Conservation (phyloP, 2,113 vertebrate genomes). For the Bos indicus region DNA sequence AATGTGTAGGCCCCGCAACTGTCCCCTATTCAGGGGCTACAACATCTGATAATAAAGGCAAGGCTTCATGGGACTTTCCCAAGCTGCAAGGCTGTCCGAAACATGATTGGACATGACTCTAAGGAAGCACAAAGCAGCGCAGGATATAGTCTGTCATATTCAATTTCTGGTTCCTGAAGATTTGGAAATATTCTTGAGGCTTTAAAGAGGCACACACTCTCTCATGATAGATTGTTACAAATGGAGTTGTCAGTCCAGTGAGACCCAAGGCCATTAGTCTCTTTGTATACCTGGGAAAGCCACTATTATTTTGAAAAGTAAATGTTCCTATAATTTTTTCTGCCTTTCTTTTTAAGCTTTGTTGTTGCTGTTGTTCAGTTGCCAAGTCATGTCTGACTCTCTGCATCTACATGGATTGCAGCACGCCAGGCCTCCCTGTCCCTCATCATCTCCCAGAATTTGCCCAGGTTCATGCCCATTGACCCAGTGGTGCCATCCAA, state of each 20-base stretch:
- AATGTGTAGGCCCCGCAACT: neutral
- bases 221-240: neutral
- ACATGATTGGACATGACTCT: neutral
- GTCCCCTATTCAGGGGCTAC: too few relatives aligned
- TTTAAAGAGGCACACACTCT: neutral
- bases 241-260: neutral
- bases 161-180: neutral
- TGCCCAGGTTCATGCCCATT: neutral
- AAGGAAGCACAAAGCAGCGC: neutral
- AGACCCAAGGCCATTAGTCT: neutral
- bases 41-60: neutral
- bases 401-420: neutral
- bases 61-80: neutral
- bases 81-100: neutral
- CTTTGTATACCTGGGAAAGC: neutral
- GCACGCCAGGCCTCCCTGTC: neutral
- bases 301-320: constrained; percentile 16
- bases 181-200: neutral
- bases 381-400: neutral
- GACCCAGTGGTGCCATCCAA: neutral
- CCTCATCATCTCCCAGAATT: neutral
- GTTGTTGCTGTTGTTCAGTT: neutral
- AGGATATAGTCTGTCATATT: neutral
- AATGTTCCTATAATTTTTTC: neutral
- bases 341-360: neutral